These are phyloP conservation scores for Arbacia lixula DNA, from an alignment of 53 echinoderm and acorn worm species.

Conservation along the genomic window DNA sequence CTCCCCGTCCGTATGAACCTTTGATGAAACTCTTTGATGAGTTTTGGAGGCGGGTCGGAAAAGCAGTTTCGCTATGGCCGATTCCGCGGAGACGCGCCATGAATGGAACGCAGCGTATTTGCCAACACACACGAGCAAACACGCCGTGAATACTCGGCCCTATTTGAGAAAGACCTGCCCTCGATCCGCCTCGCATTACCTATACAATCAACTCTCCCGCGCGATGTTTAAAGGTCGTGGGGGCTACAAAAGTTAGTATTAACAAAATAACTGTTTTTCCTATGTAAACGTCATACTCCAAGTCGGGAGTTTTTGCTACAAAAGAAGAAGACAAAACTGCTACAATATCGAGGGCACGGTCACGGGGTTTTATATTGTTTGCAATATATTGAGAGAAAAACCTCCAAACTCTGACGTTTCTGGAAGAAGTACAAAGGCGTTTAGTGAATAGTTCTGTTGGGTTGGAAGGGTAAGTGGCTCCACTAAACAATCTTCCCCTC, in stretches of 20 bases:
- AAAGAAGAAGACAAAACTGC: constrained; percentile 24
- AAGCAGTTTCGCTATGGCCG: too few species aligned
- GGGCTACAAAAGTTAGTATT: constrained; percentile 19
- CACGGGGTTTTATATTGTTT: too few species aligned
- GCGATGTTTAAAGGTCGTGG: constrained; percentile 32
- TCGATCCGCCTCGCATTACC: background rate
- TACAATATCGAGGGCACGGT: constrained; percentile 18
- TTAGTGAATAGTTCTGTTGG: constrained; percentile 31
- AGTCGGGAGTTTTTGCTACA: constrained; percentile 6
- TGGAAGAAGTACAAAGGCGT: too few species aligned
- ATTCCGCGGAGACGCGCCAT: too few species aligned
- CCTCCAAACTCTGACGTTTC: too few species aligned
- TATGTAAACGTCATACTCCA: constrained; percentile 2
- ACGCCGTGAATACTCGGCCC: constrained; percentile 20
- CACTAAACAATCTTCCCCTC: background rate
- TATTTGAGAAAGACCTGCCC: constrained; percentile 13
- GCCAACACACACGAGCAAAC: constrained; percentile 36
- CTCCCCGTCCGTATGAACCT: too few species aligned
- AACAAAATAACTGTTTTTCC: constrained; percentile 27
- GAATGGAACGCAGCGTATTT: too few species aligned
- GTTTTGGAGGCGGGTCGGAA: too few species aligned
- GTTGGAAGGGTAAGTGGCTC: constrained; percentile 24
- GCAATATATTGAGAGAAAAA: too few species aligned
- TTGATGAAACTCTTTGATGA: too few species aligned
- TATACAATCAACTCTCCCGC: constrained; percentile 6